These are phyloP conservation scores for Gephyroberyx darwinii DNA, from an alignment of 2,797 vertebrate species.

Conservation along the genomic window DNA sequence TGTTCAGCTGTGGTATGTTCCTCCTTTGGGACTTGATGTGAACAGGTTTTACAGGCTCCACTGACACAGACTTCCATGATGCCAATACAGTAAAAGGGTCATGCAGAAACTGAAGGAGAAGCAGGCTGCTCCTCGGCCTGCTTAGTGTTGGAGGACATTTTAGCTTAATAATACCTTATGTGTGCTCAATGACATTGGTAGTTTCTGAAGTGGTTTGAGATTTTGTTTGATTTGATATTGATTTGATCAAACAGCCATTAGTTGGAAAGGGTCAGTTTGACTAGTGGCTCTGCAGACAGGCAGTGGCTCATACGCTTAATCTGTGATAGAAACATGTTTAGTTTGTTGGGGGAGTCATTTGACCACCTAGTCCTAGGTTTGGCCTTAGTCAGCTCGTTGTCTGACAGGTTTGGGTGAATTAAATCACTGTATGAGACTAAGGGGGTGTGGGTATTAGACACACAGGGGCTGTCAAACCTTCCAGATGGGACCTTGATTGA, in stretches of 20 bases:
- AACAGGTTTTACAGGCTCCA: constrained; percentile 75
- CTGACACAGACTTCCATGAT: constrained; percentile 15
- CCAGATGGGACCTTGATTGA: neutral
- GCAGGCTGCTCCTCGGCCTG: neutral
- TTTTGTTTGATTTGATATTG: neutral
- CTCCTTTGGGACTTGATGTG: constrained; percentile 31
- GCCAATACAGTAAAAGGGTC: constrained; percentile 11
- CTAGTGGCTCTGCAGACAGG: constrained; percentile 3
- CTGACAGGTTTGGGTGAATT: constrained; percentile 45
- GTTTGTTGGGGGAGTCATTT: constrained; percentile 11
- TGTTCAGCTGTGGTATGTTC: constrained; percentile 15
- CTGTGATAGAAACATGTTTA: neutral
- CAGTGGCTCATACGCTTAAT: constrained; percentile 6
- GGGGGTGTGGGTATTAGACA: constrained; percentile 49
- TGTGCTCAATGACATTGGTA: no score
- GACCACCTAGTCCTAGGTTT: constrained; percentile 27
- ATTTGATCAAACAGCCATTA: constrained; percentile 2
- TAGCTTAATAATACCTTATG: neutral
- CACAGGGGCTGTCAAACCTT: constrained; percentile 30
- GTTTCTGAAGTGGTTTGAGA: neutral
- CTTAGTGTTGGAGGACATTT: neutral
- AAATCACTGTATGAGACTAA: constrained; percentile 21
- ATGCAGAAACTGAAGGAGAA: neutral
- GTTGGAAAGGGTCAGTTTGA: neutral
- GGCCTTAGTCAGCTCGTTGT: constrained; percentile 50